Percentiles rank a stretch among this genome's conserved stretches.
phyloP scores from a whole-genome alignment of 2,888 invertebrate species.

The Mantis religiosa region DNA sequence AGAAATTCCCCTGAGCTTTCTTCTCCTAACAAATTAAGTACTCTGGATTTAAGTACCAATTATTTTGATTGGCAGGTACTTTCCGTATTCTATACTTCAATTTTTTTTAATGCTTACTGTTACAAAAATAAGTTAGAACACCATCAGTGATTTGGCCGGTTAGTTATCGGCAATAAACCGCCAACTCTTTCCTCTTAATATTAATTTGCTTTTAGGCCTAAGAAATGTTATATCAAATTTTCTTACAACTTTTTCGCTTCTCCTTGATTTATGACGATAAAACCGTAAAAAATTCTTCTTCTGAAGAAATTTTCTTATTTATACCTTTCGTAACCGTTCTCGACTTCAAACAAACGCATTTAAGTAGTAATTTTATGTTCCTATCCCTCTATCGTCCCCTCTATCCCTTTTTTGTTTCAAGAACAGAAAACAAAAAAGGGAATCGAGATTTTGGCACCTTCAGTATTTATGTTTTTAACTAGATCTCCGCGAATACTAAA shows the following conservation, averaged over 20 bases:
- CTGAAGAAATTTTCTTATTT: neutral
- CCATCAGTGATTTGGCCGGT: neutral
- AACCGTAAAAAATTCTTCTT: neutral
- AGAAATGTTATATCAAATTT: neutral
- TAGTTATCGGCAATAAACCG: neutral
- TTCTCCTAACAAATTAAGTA: neutral
- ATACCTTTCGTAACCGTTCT: neutral
- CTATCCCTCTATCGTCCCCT: slow-evolving; percentile 12
- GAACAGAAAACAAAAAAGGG: slow-evolving; percentile 24
- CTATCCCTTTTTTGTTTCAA: slow-evolving; percentile 26
- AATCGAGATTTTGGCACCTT: slow-evolving; percentile 21
- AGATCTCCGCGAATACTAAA: neutral
- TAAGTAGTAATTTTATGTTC: neutral
- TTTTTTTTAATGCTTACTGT: neutral
- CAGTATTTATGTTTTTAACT: neutral
- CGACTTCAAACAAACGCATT: neutral
- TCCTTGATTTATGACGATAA: neutral
- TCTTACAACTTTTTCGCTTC: neutral
- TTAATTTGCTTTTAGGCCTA: neutral
- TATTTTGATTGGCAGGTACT: neutral
- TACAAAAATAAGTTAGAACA: slow-evolving; percentile 13
- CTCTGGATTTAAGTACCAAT: neutral
- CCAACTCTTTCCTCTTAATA: neutral
- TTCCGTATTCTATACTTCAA: neutral
- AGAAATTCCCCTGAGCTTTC: slow-evolving; percentile 2